Conservation (phyloP, 2,888 invertebrate species). For the Agriotes lineatus region DNA sequence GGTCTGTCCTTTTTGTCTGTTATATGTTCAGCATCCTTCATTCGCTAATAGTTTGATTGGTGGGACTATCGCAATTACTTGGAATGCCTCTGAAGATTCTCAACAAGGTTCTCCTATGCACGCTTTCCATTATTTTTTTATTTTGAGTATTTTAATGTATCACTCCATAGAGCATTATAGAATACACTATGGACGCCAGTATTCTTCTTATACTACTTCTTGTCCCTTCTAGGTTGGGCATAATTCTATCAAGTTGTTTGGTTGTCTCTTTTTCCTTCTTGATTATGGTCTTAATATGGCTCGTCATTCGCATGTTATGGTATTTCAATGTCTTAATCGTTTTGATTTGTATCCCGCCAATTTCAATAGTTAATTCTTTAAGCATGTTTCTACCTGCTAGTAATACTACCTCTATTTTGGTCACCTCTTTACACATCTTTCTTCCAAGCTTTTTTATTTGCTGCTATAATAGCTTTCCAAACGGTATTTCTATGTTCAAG, state of each 20-base stretch:
- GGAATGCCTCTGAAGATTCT: background rate
- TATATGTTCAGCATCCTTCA: background rate
- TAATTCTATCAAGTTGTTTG: background rate
- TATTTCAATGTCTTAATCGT: too few species aligned
- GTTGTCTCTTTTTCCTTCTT: background rate
- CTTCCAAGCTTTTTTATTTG: too few species aligned
- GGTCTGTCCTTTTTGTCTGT: background rate
- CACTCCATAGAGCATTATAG: background rate
- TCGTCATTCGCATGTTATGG: background rate
- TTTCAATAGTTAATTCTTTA: background rate
- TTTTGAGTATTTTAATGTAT: background rate
- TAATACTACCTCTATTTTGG: too few species aligned
- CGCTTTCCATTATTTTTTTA: background rate
- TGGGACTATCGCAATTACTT: background rate
- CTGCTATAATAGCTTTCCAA: too few species aligned
- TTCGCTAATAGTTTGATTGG: background rate
- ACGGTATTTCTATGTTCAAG: too few species aligned
- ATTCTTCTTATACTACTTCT: background rate
- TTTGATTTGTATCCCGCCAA: background rate
- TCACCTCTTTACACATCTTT: too few species aligned
- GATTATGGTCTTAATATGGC: background rate
- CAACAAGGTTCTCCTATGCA: background rate
- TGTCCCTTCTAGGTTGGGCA: background rate
- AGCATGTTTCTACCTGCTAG: background rate
- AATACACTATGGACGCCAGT: background rate